A percentile compares a stretch with the other conserved stretches of the same genome.
phyloP scores from a whole-genome alignment of 2,797 vertebrate genomes.

The Acropternis orthonyx region DNA sequence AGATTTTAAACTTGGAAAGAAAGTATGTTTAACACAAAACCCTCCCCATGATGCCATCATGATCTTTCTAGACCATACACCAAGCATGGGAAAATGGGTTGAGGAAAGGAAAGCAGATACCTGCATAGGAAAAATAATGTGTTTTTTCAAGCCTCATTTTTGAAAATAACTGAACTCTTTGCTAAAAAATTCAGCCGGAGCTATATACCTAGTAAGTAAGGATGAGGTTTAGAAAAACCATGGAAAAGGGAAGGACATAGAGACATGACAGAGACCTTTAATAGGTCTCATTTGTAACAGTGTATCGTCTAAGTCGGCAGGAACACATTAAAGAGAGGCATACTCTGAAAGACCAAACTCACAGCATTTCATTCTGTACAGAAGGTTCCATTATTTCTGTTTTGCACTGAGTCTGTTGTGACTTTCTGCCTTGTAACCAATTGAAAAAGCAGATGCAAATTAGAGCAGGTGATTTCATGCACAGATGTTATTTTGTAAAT shows the following conservation, averaged over 20 bases:
- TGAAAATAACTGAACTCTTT: not conserved
- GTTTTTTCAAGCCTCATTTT: not conserved
- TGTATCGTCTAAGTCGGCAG: not conserved
- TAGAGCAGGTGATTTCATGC: not conserved
- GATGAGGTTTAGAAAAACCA: not conserved
- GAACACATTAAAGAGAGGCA: not conserved
- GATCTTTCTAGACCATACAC: not conserved
- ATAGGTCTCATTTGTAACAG: not conserved
- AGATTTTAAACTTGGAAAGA: not conserved
- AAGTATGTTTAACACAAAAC: not conserved
- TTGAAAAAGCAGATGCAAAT: constrained; percentile 22
- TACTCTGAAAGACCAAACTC: not conserved
- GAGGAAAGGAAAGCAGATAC: not conserved
- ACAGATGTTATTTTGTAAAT: not conserved
- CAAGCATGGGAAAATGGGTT: not conserved
- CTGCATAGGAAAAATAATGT: not conserved
- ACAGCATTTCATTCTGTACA: not conserved
- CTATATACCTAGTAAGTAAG: not conserved
- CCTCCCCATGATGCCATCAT: not conserved
- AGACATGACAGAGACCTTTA: not conserved
- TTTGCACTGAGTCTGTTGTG: not conserved
- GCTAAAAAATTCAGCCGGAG: not conserved
- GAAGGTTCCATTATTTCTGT: not conserved
- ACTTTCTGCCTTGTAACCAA: not conserved
- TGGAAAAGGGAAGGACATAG: not conserved